A percentile compares a stretch with the other conserved stretches of the same genome.
phyloP scores from a whole-genome alignment of 2,113 vertebrate genomes.

The Callionymus lyra region DNA sequence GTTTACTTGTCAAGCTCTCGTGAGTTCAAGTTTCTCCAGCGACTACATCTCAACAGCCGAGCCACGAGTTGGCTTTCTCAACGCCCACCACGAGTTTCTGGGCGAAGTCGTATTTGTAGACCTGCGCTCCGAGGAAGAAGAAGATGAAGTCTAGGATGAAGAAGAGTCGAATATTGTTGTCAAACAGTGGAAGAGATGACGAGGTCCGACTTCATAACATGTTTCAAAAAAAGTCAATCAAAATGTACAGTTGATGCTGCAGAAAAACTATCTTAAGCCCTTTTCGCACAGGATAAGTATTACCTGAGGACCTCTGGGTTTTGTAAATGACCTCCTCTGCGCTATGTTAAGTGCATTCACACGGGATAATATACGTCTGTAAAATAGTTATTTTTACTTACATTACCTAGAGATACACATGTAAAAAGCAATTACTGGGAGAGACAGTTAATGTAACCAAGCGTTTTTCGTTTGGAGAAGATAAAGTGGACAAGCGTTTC shows the following conservation, averaged over 20 bases:
- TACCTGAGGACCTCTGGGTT: no score
- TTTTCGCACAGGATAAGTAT: not conserved
- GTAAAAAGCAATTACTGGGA: no score
- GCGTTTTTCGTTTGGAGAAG: no score
- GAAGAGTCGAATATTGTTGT: not conserved
- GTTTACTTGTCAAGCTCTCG: no score
- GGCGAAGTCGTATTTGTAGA: conserved; percentile 55
- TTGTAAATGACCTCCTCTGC: no score
- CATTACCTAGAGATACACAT: no score
- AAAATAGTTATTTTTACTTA: no score
- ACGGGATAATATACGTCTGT: no score
- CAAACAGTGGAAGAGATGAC: not conserved
- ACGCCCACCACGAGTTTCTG: conserved; percentile 43
- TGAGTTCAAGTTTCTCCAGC: no score
- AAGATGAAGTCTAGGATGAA: conserved; percentile 55
- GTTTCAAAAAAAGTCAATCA: not conserved
- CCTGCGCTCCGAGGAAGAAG: conserved; percentile 62
- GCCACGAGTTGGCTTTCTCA: conserved; percentile 64
- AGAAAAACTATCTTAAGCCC: not conserved
- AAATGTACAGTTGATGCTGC: not conserved
- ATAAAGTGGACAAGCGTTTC: no score
- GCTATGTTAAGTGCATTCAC: no score
- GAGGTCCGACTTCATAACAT: not conserved
- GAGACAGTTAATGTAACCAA: no score
- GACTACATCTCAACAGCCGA: conserved; percentile 54